Evolutionary conservation across 2,113 vertebrate genomes (phyloP), one percentile per base, ranked within the genome.

Genomic region (Sphaerodactylus townsendi): DNA sequence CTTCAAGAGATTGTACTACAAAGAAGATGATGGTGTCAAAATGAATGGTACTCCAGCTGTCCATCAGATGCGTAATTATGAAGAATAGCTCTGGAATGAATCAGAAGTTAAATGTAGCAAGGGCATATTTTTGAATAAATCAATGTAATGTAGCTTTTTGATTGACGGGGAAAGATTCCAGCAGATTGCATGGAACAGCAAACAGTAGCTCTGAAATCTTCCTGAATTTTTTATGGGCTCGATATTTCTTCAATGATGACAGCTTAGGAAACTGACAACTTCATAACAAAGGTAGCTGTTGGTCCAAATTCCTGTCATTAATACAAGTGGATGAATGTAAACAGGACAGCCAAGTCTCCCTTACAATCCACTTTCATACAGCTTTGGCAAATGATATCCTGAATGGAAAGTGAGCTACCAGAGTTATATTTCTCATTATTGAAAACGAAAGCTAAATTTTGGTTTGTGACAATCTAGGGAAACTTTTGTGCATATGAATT

Each of bases 1-100:
- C 33, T 37, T n/a, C 13, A 50, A 82, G 53, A 82, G 70, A 73
- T 4, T 23, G 30, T 10, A 35, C 81, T 74, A 65, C 56, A 82
- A 25, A 64, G 21, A 19, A 74, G 13, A 74, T 14, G 56, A 48
- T 64, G n/a, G n/a, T 82, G 81, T 82, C 71, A 74, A 74, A 64
- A 72, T 73, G 80, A 82, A 65, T 59, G 74, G 70, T 82, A 83
- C 79, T 87, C 84, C 79, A 90, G 90, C 70, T 4, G 28, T 33
- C 87, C 93, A 85, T 90, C 93, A 93, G n/a, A 87, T 83, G 35
- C 79, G 72, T 78, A 90, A 86, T 86, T 90, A 89, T 85, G 81
- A 83, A 72, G 53, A n/a, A 15, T 0, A 5, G 1, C 46, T 88
- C 30, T 7, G 83, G 88, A 92, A 66, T 91, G 4, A 66, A 70